Conservation (phyloP, 2,888 invertebrate genomes). For the Xestia sexstrigata region DNA sequence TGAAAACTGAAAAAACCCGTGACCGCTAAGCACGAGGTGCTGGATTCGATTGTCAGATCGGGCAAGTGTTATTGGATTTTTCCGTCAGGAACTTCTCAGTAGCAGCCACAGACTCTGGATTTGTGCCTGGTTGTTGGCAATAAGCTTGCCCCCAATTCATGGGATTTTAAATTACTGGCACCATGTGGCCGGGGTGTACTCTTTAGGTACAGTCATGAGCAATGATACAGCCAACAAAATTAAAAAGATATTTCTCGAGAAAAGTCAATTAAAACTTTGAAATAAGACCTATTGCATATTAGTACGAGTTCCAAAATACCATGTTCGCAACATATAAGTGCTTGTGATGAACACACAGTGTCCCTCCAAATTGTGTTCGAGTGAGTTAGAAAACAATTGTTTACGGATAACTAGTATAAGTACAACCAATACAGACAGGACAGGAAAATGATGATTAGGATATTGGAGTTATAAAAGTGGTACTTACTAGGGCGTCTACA, state of each 20-base stretch:
- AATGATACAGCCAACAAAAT: no score
- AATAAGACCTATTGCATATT: no score
- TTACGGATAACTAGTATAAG: neutral
- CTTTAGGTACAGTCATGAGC: neutral
- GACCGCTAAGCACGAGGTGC: no score
- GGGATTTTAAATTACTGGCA: neutral
- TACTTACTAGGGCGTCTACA: conserved; percentile 31
- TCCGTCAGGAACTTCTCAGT: neutral
- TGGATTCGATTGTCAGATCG: neutral
- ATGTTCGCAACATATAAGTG: no score
- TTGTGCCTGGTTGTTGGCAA: no score
- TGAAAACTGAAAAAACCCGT: no score
- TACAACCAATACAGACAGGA: neutral
- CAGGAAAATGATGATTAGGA: neutral
- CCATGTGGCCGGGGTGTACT: neutral
- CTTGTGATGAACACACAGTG: no score
- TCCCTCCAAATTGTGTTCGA: neutral
- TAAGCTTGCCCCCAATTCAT: neutral
- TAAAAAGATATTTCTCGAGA: no score
- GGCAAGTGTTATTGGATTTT: neutral
- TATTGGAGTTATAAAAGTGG: neutral
- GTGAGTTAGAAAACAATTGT: neutral
- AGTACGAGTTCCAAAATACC: no score
- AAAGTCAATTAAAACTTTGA: no score
- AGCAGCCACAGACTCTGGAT: no score